Evolutionary conservation across 1,140 invertebrate species (phyloP).

Genomic region (Neodiprion fabricii): DNA sequence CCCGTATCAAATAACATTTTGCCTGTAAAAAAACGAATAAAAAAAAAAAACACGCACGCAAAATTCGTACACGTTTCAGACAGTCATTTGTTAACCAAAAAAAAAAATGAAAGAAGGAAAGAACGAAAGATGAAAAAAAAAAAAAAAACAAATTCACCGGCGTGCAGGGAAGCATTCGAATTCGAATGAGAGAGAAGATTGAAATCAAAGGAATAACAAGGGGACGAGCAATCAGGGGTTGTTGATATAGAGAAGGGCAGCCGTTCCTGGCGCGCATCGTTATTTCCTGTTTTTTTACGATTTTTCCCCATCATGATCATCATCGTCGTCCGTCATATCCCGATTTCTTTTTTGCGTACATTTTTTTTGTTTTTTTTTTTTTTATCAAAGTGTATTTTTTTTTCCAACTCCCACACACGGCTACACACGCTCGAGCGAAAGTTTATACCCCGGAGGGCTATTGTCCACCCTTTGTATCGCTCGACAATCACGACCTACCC

Average conservation of each 20-base stretch:
- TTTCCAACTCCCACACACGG: neutral
- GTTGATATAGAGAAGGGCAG: too few species aligned
- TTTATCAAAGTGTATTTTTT: neutral
- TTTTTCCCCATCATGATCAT: too few species aligned
- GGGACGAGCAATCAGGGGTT: neutral
- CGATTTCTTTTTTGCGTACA: neutral
- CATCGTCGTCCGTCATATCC: too few species aligned
- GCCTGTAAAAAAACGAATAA: too few species aligned
- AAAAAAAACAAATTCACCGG: neutral
- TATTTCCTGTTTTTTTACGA: too few species aligned
- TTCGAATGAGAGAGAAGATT: neutral
- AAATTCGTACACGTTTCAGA: too few species aligned
- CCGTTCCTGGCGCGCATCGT: too few species aligned
- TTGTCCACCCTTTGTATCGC: conserved; percentile 56
- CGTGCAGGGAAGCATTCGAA: neutral
- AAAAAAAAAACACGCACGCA: too few species aligned
- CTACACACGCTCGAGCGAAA: too few species aligned
- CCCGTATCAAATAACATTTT: too few species aligned
- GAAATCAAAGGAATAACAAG: neutral
- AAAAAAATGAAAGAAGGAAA: neutral
- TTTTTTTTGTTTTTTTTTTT: neutral
- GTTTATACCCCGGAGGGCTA: conserved; percentile 42
- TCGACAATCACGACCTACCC: conserved; percentile 56
- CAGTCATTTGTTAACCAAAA: neutral
- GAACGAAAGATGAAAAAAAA: neutral